Evolutionary conservation across 2,888 invertebrate species (phyloP), one percentile per base, ranked within the genome.

Genomic region (Trissolcus brochymenae): DNA sequence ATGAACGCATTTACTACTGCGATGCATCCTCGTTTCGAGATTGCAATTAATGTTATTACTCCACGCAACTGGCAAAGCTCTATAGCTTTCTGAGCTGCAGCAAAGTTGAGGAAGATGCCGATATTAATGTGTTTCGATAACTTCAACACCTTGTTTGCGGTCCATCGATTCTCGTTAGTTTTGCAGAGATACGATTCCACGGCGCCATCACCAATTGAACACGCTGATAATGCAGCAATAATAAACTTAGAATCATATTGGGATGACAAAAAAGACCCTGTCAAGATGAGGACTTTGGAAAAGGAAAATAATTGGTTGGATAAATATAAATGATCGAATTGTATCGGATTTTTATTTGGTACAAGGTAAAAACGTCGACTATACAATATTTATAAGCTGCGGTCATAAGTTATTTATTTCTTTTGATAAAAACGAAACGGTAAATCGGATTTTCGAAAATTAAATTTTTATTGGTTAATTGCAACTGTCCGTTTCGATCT

Each of bases 1-100:
- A 64, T 46, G 55, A 64, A 64, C 46, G 55, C 29, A 55, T 64
- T 64, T 17, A 55, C 64, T 64, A 64, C 64, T 64, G 54, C 25
- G 55, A 35, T 64, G 43, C 21, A 55, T 64, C 46, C 40, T 54
- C 46, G 40, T 14, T 64, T 16, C n/a, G 16, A 29, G 55, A 46
- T 55, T 64, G 41, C 46, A 40, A 64, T 64, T 64, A 54, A 64
- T 55, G 53, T 62, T 41, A 62, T 53, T 62, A 62, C 51, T 25
- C 16, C 29, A 4, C 41, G 19, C 51, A 7, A 29, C 21, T n/a
- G 13, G 17, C 2, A 17, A 13, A n/a, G 7, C 25, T 14, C 2
- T 35, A 46, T 49, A 16, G 49, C 29, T 16, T 51, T 21, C 46
- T 25, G 9, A 13, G 43, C 16, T 51, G n/a, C 40, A 3, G 19